phyloP scores from a whole-genome alignment of 2,797 vertebrate species.

The Dryobates pubescens region DNA sequence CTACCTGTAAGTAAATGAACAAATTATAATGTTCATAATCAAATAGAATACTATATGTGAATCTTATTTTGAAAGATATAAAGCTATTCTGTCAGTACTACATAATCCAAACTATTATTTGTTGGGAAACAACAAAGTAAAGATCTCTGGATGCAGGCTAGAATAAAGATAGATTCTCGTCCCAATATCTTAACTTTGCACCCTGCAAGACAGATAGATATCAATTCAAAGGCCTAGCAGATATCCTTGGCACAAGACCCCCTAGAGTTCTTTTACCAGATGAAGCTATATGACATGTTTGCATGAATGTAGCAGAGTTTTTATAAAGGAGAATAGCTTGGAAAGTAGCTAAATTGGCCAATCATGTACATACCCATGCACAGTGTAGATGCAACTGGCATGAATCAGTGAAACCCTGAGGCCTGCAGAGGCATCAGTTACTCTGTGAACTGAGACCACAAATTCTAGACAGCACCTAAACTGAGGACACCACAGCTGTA shows the following conservation, averaged over 20 bases:
- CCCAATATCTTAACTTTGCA: neutral
- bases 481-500: neutral
- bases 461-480: neutral
- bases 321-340: neutral
- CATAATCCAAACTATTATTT: neutral
- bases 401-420: neutral
- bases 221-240: neutral
- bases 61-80: neutral
- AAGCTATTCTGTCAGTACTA: neutral
- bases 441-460: neutral
- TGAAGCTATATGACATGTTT: neutral
- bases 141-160: neutral
- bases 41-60: neutral
- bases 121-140: neutral
- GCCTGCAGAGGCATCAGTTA: neutral
- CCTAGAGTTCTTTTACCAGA: neutral
- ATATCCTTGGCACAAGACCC: neutral
- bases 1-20: neutral
- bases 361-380: accelerated
- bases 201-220: neutral
- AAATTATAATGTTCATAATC: neutral
- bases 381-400: neutral
- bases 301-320: neutral
- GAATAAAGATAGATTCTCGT: neutral
- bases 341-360: neutral